Base-by-base conservation (phyloP, 53 echinoderm and acorn worm genomes). In the Crossaster papposus region DNA sequence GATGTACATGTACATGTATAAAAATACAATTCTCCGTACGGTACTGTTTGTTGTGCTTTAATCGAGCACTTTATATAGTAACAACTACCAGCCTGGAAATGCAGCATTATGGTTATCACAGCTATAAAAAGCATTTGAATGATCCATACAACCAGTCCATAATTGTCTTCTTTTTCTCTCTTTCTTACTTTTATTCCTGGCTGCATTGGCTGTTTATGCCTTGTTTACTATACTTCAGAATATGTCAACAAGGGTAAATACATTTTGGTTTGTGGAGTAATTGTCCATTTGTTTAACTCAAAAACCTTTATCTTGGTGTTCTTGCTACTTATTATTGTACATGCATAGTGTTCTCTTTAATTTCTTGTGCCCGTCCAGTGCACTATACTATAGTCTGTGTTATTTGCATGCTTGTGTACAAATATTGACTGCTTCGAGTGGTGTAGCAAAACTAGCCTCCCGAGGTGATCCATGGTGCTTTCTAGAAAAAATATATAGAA, bases 201-300 rank as follows among this genome's bases (percentile, higher is more conserved):
- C 83, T 70, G n/a, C 55, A 30, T 54, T 81, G 55, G 52, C 63
- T 83, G 83, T 90, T 35, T 34, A 65, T 64, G 30, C 54, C 53
- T 31, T 68, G 80, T 79, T 37, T 30, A 68, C 65, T 31, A 44
- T 89, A 68, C 79, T 79, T 65, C 91, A 93, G 93, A 93, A 91
- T 93, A 91, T 93, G 93, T 91, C 81, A 93, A 91, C 93, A 88
- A 93, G 74, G 93, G 91, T 93, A 93, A 91, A 81, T 68, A 77
- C 23, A 63, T 64, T 87, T 88, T 81, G 14, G 10, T 70, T 53
- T 53, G 26, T 86, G 13, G n/a, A n/a, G n/a, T n/a, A n/a, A 30
- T 31, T 44, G 5, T 65, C 65, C n/a, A n/a, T 23, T 18, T 35
- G 36, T 65, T 31, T 14, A 37, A 24, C 24, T 14, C 54, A 38